phyloP scores from a whole-genome alignment of 2,888 invertebrate species.

The Coleophora flavipennella region DNA sequence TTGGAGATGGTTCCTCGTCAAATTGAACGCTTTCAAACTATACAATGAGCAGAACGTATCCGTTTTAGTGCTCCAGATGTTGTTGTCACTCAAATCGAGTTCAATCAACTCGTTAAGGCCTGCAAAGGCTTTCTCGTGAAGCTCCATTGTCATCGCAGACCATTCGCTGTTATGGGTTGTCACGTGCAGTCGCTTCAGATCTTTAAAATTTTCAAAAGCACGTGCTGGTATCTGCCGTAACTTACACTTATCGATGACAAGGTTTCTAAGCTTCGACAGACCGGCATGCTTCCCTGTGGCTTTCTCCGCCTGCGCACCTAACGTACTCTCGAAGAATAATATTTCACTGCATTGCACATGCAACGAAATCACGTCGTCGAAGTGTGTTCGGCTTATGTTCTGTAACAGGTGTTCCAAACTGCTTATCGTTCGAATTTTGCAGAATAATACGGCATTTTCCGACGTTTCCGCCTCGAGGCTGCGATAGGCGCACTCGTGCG shows the following conservation, averaged over 20 bases:
- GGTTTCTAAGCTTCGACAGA: conserved; percentile 78
- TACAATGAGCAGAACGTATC: conserved; percentile 81
- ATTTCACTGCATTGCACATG: conserved; percentile 82
- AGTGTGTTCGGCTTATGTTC: conserved; percentile 78
- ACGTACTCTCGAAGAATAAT: conserved; percentile 80
- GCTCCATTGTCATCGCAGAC: conserved; percentile 83
- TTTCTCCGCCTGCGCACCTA: conserved; percentile 66
- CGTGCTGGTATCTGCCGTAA: conserved; percentile 80
- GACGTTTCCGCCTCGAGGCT: conserved; percentile 70
- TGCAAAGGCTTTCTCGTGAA: conserved; percentile 79
- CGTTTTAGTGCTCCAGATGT: conserved; percentile 82
- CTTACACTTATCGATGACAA: conserved; percentile 83
- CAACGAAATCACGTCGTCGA: conserved; percentile 77
- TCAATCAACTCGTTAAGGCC: conserved; percentile 78
- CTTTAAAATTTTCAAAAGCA: conserved; percentile 78
- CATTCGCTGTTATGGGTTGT: conserved; percentile 85
- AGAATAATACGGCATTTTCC: conserved; percentile 74
- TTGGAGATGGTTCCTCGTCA: conserved; percentile 84
- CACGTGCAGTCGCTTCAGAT: conserved; percentile 77
- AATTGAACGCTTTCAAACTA: conserved; percentile 78
- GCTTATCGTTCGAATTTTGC: conserved; percentile 81
- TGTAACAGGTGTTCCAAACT: conserved; percentile 78
- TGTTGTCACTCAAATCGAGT: conserved; percentile 82
- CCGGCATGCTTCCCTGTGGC: conserved; percentile 66
- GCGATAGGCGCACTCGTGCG: conserved; percentile 81